Conservation (phyloP, 1,140 invertebrate species). For the Neotoxoptera formosana region DNA sequence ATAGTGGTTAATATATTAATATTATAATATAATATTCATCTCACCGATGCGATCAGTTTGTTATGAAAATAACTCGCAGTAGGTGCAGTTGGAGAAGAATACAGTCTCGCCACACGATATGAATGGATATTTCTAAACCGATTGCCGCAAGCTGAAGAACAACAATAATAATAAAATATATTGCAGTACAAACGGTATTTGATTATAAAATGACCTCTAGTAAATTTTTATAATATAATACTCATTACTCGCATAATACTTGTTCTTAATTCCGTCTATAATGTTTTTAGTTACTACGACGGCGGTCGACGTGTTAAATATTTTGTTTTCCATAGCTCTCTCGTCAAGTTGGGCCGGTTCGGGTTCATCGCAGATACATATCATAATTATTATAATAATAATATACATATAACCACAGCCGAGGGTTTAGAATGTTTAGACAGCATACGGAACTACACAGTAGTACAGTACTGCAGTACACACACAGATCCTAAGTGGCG, state of each 20-base stretch:
- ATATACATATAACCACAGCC: no score
- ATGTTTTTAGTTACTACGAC: not conserved
- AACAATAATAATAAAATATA: not conserved
- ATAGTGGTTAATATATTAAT: not conserved
- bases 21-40: not conserved
- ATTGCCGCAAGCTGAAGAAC: not conserved
- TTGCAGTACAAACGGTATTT: not conserved
- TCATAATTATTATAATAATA: no score
- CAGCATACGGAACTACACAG: not conserved
- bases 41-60: not conserved
- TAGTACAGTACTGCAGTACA: not conserved
- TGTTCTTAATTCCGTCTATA: not conserved
- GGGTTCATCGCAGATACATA: not conserved
- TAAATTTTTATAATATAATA: not conserved
- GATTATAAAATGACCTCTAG: not conserved
- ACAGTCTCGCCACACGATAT: not conserved
- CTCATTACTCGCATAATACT: not conserved
- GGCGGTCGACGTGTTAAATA: not conserved
- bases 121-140: constrained; percentile 2
- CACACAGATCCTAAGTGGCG: not conserved
- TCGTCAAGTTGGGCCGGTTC: not conserved
- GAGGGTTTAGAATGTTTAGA: no score
- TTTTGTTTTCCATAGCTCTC: not conserved
- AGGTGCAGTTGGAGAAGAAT: not conserved
- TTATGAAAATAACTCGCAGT: not conserved